phyloP scores from a whole-genome alignment of 2,113 vertebrate species.

The Crocuta crocuta region DNA sequence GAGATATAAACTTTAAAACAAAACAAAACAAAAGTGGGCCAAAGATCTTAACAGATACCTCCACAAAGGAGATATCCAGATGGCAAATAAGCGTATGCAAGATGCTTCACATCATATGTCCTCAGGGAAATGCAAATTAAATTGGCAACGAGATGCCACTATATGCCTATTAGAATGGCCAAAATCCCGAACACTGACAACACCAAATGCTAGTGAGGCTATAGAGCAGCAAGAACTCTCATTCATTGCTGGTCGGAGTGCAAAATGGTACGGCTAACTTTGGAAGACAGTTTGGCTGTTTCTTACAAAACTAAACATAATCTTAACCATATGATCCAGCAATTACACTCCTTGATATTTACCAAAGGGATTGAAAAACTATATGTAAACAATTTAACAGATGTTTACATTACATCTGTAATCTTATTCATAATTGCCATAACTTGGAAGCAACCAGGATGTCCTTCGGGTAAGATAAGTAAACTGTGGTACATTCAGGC shows the following conservation, averaged over 20 bases:
- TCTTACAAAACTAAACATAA: not conserved
- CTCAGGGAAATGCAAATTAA: not conserved
- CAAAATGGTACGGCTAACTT: not conserved
- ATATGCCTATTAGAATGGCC: not conserved
- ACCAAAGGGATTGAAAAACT: not conserved
- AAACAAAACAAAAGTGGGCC: not conserved
- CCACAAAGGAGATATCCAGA: not conserved
- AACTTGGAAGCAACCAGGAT: not conserved
- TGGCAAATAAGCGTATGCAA: not conserved
- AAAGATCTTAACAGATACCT: not conserved
- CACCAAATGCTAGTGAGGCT: not conserved
- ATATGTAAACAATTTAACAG: not conserved
- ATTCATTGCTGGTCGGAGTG: not conserved
- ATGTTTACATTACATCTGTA: not conserved
- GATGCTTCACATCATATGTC: not conserved
- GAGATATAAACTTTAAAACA: no score
- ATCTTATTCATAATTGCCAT: not conserved
- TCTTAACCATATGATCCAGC: not conserved
- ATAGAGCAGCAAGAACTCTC: not conserved
- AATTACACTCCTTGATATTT: not conserved
- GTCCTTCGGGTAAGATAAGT: not conserved
- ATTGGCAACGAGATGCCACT: not conserved
- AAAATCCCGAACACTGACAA: not conserved
- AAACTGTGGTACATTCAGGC: not conserved
- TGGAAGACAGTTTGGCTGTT: not conserved